A percentile compares a stretch with the other conserved stretches of the same genome.
Conservation (phyloP, 2,113 vertebrate species). For the Anoura caudifer region DNA sequence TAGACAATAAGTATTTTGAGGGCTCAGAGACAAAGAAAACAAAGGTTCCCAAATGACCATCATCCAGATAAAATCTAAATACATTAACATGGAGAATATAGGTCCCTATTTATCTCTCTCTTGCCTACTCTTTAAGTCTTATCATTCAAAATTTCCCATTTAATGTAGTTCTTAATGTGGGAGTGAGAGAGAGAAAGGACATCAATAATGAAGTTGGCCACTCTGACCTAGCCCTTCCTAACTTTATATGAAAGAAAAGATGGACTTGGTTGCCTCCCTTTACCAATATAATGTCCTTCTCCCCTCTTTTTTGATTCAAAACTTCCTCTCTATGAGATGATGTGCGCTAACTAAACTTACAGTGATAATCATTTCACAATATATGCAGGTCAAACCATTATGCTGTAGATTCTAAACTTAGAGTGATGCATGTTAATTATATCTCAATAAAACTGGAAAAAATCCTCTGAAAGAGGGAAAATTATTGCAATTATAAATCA, state of each 20-base stretch:
- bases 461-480: background rate
- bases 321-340: background rate
- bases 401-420: background rate
- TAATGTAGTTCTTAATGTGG: background rate
- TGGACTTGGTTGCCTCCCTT: accelerated
- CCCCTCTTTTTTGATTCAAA: background rate
- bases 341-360: background rate
- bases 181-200: background rate
- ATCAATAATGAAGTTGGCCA: background rate
- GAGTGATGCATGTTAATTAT: background rate
- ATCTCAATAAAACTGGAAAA: background rate
- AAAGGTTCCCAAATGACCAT: background rate
- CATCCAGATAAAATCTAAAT: background rate
- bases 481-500: background rate
- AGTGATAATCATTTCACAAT: background rate
- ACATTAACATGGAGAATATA: background rate
- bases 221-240: background rate
- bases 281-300: background rate
- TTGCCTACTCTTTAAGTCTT: background rate
- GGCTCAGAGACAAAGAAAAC: background rate
- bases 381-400: background rate
- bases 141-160: background rate
- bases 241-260: background rate
- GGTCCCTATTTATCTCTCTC: background rate
- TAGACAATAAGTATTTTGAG: background rate